These are phyloP conservation scores for Zophobas atratus DNA, from an alignment of 1,140 invertebrate species.

Conservation along the genomic window DNA sequence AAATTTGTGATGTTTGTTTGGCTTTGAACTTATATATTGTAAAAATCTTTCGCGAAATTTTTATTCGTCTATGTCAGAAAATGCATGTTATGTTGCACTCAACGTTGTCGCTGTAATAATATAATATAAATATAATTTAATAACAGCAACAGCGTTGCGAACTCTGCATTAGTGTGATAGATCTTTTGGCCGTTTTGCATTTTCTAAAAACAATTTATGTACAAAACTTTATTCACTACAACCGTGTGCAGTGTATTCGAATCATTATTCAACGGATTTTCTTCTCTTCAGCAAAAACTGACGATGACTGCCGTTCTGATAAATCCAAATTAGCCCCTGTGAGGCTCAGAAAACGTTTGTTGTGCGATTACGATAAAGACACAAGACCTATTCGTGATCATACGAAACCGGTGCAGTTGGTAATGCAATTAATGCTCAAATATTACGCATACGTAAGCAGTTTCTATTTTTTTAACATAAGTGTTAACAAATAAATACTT, in stretches of 20 bases:
- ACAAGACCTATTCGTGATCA: slow-evolving; percentile 68
- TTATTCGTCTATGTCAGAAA: too few relatives aligned
- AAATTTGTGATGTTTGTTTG: too few relatives aligned
- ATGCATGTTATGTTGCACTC: too few relatives aligned
- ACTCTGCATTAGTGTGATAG: too few relatives aligned
- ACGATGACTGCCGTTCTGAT: slow-evolving; percentile 7
- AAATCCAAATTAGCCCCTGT: slow-evolving; percentile 28
- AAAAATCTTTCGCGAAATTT: too few relatives aligned
- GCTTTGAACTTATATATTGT: too few relatives aligned
- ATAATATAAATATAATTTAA: too few relatives aligned
- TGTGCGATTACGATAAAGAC: slow-evolving; percentile 70
- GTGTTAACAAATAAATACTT: neutral
- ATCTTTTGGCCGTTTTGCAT: too few relatives aligned
- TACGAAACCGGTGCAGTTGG: slow-evolving; percentile 67
- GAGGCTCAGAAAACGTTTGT: slow-evolving; percentile 68
- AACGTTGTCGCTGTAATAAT: too few relatives aligned
- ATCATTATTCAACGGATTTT: neutral
- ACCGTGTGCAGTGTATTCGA: neutral
- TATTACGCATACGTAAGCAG: slow-evolving; percentile 72
- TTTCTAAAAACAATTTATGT: neutral
- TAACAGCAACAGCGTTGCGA: too few relatives aligned
- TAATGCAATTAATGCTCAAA: slow-evolving; percentile 69
- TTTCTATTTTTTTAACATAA: neutral
- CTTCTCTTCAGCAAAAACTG: neutral
- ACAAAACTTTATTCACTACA: neutral